These are phyloP conservation scores for Emydocephalus ijimae DNA, from an alignment of 2,113 vertebrate genomes.

Conservation along the genomic window DNA sequence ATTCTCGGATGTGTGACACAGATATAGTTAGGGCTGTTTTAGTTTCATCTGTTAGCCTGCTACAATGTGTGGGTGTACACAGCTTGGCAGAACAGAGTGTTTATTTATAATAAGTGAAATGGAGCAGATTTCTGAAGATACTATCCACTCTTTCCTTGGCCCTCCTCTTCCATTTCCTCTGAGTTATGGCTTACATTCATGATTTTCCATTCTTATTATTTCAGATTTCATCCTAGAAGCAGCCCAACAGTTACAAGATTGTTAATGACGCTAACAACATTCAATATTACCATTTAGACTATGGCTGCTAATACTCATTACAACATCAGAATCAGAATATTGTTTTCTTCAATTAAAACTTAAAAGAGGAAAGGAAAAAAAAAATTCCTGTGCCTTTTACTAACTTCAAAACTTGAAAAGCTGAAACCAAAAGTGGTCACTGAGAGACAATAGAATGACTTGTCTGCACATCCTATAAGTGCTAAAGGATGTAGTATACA, in stretches of 20 bases:
- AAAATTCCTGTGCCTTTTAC: not conserved
- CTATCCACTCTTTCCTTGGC: not conserved
- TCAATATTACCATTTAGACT: not conserved
- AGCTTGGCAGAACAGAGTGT: not conserved
- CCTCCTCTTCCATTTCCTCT: not conserved
- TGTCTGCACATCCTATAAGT: not conserved
- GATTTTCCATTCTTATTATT: not conserved
- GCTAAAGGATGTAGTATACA: not conserved
- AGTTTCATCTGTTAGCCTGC: not conserved
- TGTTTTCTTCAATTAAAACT: not conserved
- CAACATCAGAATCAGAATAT: not conserved
- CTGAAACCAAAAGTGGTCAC: not conserved
- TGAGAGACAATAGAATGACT: not conserved
- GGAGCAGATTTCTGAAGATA: not conserved
- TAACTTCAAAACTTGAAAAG: not conserved
- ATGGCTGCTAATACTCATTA: not conserved
- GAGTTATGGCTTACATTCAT: not conserved
- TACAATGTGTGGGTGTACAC: not conserved
- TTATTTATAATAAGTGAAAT: not conserved
- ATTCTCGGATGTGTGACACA: not conserved
- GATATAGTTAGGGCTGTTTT: not conserved
- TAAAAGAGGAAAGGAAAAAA: not conserved
- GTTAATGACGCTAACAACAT: not conserved
- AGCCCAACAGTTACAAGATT: not conserved
- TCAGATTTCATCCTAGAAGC: not conserved